Evolutionary conservation across 2,888 invertebrate genomes (phyloP).

Genomic region (Serrognathus titanus): DNA sequence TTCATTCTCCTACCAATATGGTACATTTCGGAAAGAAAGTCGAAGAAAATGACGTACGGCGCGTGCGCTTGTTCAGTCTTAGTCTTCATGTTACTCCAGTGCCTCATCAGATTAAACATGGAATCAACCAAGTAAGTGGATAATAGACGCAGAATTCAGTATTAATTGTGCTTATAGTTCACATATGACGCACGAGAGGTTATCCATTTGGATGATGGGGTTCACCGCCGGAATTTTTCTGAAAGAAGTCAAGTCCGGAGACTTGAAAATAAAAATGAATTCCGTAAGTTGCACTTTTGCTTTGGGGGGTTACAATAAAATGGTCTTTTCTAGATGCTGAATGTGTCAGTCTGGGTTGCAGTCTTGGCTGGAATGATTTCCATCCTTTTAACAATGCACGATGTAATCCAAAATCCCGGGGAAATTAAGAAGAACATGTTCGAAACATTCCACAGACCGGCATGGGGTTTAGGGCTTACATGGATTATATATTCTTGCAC

Average conservation of each 20-base stretch:
- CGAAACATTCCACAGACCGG: constrained; percentile 16
- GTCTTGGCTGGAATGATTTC: constrained; percentile 15
- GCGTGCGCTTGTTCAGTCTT: neutral
- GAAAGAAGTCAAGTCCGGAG: constrained; percentile 11
- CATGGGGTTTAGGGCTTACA: constrained; percentile 5
- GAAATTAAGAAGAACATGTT: constrained; percentile 13
- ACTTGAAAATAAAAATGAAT: constrained; percentile 7
- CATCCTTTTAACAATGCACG: constrained; percentile 16
- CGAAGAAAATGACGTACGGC: neutral
- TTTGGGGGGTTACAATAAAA: neutral
- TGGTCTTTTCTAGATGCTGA: constrained; percentile 14
- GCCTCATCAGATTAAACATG: neutral
- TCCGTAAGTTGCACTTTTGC: constrained; percentile 3
- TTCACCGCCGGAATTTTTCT: constrained; percentile 19
- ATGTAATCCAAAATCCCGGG: constrained; percentile 8
- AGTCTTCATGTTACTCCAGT: neutral
- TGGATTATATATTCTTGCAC: constrained; percentile 22
- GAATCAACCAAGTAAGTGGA: neutral
- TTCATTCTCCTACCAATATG: constrained; percentile 5
- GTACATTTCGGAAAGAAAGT: neutral
- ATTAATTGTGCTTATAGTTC: constrained; percentile 11
- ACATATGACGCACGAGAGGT: constrained; percentile 20
- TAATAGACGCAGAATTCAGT: neutral
- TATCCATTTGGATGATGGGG: constrained; percentile 19
- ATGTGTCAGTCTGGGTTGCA: constrained; percentile 14